These are phyloP conservation scores for Andrena haemorrhoa DNA, from an alignment of 2,888 invertebrate genomes.

Conservation along the genomic window DNA sequence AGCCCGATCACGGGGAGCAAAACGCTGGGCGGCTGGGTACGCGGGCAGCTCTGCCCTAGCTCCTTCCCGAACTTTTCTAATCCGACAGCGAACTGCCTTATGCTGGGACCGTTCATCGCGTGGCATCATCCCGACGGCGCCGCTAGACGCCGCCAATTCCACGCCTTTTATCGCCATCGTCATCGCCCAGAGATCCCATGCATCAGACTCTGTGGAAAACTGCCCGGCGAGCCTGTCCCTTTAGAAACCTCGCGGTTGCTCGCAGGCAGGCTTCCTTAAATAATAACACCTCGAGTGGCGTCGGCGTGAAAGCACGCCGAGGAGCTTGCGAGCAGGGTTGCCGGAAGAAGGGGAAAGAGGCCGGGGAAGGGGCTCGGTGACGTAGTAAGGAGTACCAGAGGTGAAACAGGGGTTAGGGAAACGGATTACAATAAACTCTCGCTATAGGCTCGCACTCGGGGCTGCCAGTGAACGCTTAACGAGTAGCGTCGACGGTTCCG, in stretches of 20 bases:
- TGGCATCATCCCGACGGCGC: background rate
- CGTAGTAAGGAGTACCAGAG: no score
- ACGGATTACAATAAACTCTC: no score
- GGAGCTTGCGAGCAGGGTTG: no score
- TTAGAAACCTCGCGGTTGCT: background rate
- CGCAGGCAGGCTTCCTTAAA: background rate
- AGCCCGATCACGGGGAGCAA: conserved; percentile 57
- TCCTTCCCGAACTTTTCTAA: conserved; percentile 29
- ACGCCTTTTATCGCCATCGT: conserved; percentile 1
- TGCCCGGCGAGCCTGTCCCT: background rate
- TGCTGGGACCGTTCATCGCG: conserved; percentile 38
- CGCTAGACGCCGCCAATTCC: conserved; percentile 13
- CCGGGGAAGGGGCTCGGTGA: no score
- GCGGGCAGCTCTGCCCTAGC: conserved; percentile 1
- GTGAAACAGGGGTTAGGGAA: no score
- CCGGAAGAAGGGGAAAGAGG: no score
- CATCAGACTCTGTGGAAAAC: background rate
- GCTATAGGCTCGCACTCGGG: no score
- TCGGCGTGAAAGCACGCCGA: no score
- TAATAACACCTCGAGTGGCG: no score
- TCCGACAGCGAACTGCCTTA: conserved; percentile 55
- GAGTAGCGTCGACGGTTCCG: no score
- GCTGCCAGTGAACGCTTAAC: no score
- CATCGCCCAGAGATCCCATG: background rate
- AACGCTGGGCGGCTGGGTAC: conserved; percentile 32